Conservation (phyloP, 2,113 vertebrate genomes). For the Gavia stellata region DNA sequence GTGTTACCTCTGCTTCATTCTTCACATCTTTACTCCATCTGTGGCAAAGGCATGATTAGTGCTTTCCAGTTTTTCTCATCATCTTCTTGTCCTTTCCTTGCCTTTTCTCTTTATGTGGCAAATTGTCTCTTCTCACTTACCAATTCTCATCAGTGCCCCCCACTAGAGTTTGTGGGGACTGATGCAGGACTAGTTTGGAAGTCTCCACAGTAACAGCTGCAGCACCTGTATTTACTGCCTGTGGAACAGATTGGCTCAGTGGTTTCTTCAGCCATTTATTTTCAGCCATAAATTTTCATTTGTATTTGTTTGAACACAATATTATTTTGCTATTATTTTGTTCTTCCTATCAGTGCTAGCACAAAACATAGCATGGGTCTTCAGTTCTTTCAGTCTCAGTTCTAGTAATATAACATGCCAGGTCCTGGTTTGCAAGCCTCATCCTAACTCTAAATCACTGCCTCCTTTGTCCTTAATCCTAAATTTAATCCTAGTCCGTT, state of each 20-base stretch:
- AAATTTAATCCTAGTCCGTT: background rate
- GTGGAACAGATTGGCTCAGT: background rate
- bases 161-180: background rate
- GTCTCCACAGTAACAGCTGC: background rate
- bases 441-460: background rate
- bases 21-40: background rate
- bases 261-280: background rate
- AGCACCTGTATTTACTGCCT: background rate
- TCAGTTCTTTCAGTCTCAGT: background rate
- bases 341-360: background rate
- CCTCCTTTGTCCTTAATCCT: background rate
- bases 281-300: background rate
- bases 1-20: background rate
- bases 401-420: background rate
- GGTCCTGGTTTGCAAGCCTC: background rate
- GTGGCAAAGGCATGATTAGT: background rate
- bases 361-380: background rate
- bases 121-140: background rate
- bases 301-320: background rate
- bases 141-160: background rate
- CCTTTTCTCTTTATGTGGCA: background rate
- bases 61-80: background rate
- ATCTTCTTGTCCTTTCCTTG: background rate
- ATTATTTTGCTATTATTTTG: background rate
- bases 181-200: background rate